Conservation (phyloP, 2,797 vertebrate genomes). For the Cynopterus sphinx region DNA sequence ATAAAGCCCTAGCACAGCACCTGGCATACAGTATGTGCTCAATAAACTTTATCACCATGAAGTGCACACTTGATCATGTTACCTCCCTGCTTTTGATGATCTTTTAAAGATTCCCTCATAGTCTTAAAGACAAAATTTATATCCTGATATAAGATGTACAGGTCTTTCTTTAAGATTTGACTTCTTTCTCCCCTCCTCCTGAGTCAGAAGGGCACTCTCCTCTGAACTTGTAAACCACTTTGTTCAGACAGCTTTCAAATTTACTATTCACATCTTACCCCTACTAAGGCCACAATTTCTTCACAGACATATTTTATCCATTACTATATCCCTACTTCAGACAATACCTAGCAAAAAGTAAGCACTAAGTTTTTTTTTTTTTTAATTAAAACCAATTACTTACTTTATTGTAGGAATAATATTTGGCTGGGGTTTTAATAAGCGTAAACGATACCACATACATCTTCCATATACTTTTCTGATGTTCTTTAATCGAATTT, state of each 20-base stretch:
- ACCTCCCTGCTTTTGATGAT: background rate
- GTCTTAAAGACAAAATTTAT: slow-evolving; percentile 37
- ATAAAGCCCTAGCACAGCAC: slow-evolving; percentile 2
- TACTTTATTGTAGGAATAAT: slow-evolving; percentile 97
- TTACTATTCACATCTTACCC: background rate
- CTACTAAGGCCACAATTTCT: slow-evolving; percentile 37
- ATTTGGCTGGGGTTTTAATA: slow-evolving; percentile 97
- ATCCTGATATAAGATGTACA: background rate
- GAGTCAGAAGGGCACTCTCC: background rate
- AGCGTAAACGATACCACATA: slow-evolving; percentile 96
- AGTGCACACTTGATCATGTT: background rate
- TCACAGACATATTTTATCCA: background rate
- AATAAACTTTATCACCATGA: slow-evolving; percentile 39
- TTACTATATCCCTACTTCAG: background rate
- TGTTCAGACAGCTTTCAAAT: background rate
- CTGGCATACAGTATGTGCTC: background rate
- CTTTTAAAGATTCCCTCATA: slow-evolving; percentile 11
- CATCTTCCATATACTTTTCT: slow-evolving; percentile 97
- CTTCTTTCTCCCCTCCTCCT: background rate
- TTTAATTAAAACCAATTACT: slow-evolving; percentile 81
- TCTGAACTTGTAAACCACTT: background rate
- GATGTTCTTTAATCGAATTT: slow-evolving; percentile 97
- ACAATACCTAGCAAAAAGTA: slow-evolving; percentile 21
- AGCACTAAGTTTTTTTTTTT: background rate
- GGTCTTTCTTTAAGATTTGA: background rate